Base-by-base conservation (phyloP, 2,113 vertebrate species). In the Haemorhous mexicanus region DNA sequence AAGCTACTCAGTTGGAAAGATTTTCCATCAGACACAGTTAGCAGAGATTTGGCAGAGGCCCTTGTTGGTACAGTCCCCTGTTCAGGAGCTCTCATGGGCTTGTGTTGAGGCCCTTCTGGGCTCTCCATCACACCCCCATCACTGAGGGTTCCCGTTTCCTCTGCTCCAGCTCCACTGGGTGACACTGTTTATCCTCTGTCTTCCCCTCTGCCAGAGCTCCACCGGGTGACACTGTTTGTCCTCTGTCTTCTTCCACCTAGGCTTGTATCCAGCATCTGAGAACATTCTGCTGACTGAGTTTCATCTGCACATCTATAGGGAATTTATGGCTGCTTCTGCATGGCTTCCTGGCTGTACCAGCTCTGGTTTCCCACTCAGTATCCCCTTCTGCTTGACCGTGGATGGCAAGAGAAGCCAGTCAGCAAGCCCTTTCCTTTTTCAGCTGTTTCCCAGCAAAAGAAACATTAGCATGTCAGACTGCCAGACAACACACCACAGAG, bases 111-210 rank as follows among this genome's bases (percentile, higher is more conserved):
- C 16, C 32, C 37, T 78, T 0, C 56, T 32, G 41, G 37, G 5
- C 12, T 14, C 18, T 3, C 1, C 21, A 55, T 33, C 4, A 5
- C 37, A 68, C 2, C 1, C 22, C 12, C 10, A 10, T 50, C 2
- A 2, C 2, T 13, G 23, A 43, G 27, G 30, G 5, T 15, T 87
- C 37, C 43, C 10, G 37, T 66, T 26, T 12, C 24, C 17, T 63
- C 59, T 66, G 39, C 5, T 13, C 5, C 62, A 39, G 30, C 17
- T 69, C 16, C 28, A 50, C 30, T 0, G 0, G 41, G 26, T 64
- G 47, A 93, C 76, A 46, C 19, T 73, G 11, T 30, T 49, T 58
- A 17, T 47, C 9, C 47, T 56, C 69, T 43, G 24, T 44, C 72
- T 88, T 62, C 23, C 17, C 18, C 16, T 37, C 70, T 62, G 35